A percentile compares a stretch with the other conserved stretches of the same genome.
phyloP scores from a whole-genome alignment of 35 echinoderm and acorn worm genomes.

The Ptychodera flava region DNA sequence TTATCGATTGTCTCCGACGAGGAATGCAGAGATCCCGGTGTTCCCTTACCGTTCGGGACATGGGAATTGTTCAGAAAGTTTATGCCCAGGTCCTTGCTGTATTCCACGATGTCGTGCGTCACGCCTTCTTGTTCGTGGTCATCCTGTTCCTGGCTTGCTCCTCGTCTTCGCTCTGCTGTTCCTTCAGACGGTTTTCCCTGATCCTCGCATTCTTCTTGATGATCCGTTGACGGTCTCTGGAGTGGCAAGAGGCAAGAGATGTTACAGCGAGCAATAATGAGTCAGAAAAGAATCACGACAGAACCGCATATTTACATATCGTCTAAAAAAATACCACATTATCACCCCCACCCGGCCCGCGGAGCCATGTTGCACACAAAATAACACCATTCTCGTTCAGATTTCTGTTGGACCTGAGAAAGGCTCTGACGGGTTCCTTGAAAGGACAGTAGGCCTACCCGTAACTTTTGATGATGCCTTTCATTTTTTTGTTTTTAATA shows the following conservation, averaged over 20 bases:
- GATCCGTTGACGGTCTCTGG: neutral
- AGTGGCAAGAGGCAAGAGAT: neutral
- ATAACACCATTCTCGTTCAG: too few species aligned
- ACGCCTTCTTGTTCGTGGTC: neutral
- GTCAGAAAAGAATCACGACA: too few species aligned
- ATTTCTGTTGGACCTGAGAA: too few species aligned
- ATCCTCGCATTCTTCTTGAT: neutral
- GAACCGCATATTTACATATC: too few species aligned
- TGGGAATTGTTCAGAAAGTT: neutral
- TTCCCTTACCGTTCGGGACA: neutral
- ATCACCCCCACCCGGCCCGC: too few species aligned
- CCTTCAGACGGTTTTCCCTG: neutral
- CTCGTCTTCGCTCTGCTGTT: neutral
- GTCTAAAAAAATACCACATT: too few species aligned
- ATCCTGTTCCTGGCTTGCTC: neutral
- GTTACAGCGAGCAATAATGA: too few species aligned
- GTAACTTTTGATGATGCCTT: too few species aligned
- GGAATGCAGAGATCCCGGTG: neutral
- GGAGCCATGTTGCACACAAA: too few species aligned
- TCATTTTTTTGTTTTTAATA: too few species aligned
- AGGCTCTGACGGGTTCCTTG: too few species aligned
- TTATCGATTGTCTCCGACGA: neutral
- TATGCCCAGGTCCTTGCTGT: neutral
- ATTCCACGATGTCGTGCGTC: neutral
- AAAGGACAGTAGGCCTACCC: too few species aligned